These are phyloP conservation scores for Cataglyphis livida DNA, from an alignment of 2,888 invertebrate species.

Conservation along the genomic window DNA sequence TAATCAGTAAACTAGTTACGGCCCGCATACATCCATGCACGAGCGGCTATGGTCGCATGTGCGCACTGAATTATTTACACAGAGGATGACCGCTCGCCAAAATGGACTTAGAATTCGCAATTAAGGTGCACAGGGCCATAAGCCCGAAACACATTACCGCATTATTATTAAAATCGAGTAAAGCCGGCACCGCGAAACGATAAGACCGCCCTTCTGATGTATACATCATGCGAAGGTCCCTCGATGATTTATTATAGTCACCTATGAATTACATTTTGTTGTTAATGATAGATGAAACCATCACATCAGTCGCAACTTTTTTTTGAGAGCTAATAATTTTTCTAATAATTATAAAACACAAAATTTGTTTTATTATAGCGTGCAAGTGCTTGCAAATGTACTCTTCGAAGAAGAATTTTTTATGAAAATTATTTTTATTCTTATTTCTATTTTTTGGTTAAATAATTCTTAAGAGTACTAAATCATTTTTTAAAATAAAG, in stretches of 20 bases:
- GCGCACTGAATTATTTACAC: slow-evolving; percentile 76
- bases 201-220: slow-evolving; percentile 59
- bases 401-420: neutral
- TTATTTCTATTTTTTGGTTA: neutral
- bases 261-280: slow-evolving; percentile 35
- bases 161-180: slow-evolving; percentile 76
- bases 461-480: neutral
- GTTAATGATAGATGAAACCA: neutral
- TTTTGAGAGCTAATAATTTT: neutral
- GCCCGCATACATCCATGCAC: slow-evolving; percentile 72
- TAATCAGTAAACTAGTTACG: slow-evolving; percentile 78
- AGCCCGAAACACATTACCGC: slow-evolving; percentile 74
- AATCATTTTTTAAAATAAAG: neutral
- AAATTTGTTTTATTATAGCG: neutral
- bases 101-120: slow-evolving; percentile 78
- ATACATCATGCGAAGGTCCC: slow-evolving; percentile 34
- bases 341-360: neutral
- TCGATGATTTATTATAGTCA: slow-evolving; percentile 44
- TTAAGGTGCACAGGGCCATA: slow-evolving; percentile 71
- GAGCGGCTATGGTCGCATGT: slow-evolving; percentile 74
- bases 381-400: neutral
- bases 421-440: neutral
- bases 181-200: slow-evolving; percentile 66
- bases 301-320: neutral
- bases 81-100: slow-evolving; percentile 76